Base-by-base conservation (phyloP, 2,113 vertebrate genomes). In the Ivindomyrus marchei region DNA sequence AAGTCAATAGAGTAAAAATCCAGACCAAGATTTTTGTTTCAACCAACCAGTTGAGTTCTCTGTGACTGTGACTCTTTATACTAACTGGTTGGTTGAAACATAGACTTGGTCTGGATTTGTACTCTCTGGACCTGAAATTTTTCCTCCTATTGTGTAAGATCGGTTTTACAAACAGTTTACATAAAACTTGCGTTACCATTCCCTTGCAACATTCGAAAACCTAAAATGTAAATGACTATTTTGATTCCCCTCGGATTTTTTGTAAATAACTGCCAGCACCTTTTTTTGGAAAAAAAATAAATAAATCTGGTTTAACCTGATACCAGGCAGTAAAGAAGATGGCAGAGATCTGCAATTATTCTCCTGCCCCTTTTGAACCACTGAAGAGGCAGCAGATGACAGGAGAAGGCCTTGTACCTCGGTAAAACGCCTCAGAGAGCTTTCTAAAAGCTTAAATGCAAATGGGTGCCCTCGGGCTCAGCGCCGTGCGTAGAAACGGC, bases 391-490 rank as follows among this genome's bases (percentile, higher is more conserved):
- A 7, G 47, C 45, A 86, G 84, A 86, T 31, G 47, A 31, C 46
- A 27, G 11, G 84, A 50, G 74, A 50, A 50, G 84, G 47, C 45
- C 84, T 86, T 87, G 49, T 36, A 39, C 50, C 27, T 10, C 17
- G 31, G 15, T 87, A 56, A 87, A 31, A 87, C 2, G 50, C 50
- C 31, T 39, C 85, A 53, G 49, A 31, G 49, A 53, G n/a, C 50
- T 36, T 53, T 87, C 50, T 87, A 36, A 56, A 87, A 87, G n/a
- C 85, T 87, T 47, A 49, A 50, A 86, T 86, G 84, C 85, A 87
- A 87, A 87, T 87, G 85, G 85, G 31, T 19, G 31, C 49, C 85
- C 31, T 31, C n/a, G 0, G 84, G 84, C 84, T 50, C 45, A 11
- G 45, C 11, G 5, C 84, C 47, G 27, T 31, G 50, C 13, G 19